Conservation (phyloP, 2,797 vertebrate species). For the Lophius americanus region DNA sequence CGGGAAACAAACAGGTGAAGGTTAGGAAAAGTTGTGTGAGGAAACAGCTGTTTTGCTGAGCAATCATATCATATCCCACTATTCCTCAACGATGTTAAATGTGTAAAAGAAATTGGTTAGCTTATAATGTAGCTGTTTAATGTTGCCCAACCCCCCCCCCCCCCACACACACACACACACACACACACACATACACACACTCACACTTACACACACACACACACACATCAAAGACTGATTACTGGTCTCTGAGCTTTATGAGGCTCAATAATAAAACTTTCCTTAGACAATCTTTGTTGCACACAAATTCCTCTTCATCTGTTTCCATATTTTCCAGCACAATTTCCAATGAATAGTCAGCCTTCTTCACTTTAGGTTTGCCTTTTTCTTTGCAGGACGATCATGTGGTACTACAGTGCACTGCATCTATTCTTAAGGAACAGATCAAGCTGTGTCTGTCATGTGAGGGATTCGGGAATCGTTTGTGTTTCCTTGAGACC, state of each 20-base stretch:
- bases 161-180: not conserved
- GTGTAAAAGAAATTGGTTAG: not conserved
- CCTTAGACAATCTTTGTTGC: not conserved
- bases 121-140: no score
- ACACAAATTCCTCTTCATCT: no score
- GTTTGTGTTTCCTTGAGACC: conserved; percentile 91
- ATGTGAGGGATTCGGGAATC: conserved; percentile 93
- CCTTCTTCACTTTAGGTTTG: not conserved
- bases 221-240: not conserved
- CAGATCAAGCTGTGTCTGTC: conserved; percentile 93
- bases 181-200: not conserved
- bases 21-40: conserved; percentile 13
- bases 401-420: conserved; percentile 92
- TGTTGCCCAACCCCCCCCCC: not conserved
- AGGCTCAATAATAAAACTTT: not conserved
- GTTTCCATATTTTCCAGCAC: no score
- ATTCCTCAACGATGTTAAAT: not conserved
- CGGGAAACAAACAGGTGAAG: conserved; percentile 39
- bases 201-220: not conserved
- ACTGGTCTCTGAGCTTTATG: not conserved
- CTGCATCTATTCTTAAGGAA: conserved; percentile 89
- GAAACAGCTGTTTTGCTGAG: conserved; percentile 20
- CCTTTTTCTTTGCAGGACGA: conserved; percentile 82
- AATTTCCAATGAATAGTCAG: not conserved
- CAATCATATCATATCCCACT: not conserved